Percentiles rank a stretch among this genome's conserved stretches.
Conservation (phyloP, 2,797 vertebrate genomes). For the Crypturellus tataupa region DNA sequence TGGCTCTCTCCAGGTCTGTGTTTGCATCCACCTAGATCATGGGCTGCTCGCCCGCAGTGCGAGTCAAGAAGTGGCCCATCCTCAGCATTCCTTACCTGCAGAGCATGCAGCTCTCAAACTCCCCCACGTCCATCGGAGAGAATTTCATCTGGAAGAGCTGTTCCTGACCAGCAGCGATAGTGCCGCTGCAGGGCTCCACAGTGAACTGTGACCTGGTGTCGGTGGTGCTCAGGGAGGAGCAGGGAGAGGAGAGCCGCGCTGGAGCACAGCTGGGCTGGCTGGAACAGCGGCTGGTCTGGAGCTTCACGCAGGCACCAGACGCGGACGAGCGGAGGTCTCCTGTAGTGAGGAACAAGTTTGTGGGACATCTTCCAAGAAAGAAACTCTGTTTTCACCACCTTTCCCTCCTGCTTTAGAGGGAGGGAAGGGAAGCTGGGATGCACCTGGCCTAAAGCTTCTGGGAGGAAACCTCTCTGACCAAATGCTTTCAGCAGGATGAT, state of each 20-base stretch:
- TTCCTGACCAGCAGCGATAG: constrained; percentile 75
- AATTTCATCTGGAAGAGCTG: constrained; percentile 86
- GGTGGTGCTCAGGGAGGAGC: constrained; percentile 21
- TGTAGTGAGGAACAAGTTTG: background rate
- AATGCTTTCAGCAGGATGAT: background rate
- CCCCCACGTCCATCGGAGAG: constrained; percentile 82
- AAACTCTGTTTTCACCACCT: background rate
- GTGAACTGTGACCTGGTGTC: constrained; percentile 73
- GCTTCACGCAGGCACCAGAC: background rate
- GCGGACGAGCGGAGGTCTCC: background rate
- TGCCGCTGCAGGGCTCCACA: constrained; percentile 83
- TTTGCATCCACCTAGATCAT: background rate
- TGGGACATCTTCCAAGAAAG: background rate
- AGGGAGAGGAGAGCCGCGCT: constrained; percentile 50
- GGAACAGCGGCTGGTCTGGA: background rate
- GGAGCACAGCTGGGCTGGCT: constrained; percentile 48
- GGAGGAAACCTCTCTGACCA: background rate
- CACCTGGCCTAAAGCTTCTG: background rate
- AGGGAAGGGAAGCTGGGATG: background rate
- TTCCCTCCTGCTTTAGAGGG: background rate
- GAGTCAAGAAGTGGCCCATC: background rate
- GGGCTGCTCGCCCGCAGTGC: fast-evolving
- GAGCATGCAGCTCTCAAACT: constrained; percentile 83
- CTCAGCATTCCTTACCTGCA: constrained; percentile 85
- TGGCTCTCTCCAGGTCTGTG: background rate